Evolutionary conservation across 2,113 vertebrate species (phyloP).

Genomic region (Mesitornis unicolor): DNA sequence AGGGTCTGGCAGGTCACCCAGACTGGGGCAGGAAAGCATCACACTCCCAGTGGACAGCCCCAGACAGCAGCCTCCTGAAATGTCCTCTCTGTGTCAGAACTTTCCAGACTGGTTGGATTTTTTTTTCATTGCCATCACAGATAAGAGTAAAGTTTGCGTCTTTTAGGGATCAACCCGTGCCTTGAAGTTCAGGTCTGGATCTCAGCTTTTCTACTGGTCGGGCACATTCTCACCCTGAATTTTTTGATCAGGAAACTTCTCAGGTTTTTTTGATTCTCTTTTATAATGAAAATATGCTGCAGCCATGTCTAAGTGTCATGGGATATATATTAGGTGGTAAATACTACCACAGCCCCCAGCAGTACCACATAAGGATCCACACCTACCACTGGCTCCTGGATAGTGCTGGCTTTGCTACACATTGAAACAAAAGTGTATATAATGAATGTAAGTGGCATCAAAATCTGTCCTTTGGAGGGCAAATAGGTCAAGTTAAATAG

Average conservation of each 20-base stretch:
- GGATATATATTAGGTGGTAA: not conserved
- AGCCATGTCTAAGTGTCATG: not conserved
- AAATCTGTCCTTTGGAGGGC: not conserved
- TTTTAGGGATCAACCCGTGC: not conserved
- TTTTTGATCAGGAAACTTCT: not conserved
- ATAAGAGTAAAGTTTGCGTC: not conserved
- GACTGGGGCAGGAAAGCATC: not conserved
- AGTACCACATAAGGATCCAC: not conserved
- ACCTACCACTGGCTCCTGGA: not conserved
- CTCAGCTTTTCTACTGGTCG: not conserved
- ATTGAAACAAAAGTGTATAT: not conserved
- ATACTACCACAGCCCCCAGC: not conserved
- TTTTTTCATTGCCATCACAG: not conserved
- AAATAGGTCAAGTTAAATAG: not conserved
- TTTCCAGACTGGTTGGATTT: not conserved
- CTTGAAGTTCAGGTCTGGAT: not conserved
- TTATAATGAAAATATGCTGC: not conserved
- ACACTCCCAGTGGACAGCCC: not conserved
- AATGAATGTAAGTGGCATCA: not conserved
- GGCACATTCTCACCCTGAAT: not conserved
- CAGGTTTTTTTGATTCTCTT: not conserved
- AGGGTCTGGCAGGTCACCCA: rapidly evolving
- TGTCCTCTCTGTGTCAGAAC: not conserved
- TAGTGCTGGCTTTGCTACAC: not conserved
- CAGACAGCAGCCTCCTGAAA: not conserved